Evolutionary conservation across 35 echinoderm and acorn worm species (phyloP).

Genomic region (Heliocidaris tuberculata): DNA sequence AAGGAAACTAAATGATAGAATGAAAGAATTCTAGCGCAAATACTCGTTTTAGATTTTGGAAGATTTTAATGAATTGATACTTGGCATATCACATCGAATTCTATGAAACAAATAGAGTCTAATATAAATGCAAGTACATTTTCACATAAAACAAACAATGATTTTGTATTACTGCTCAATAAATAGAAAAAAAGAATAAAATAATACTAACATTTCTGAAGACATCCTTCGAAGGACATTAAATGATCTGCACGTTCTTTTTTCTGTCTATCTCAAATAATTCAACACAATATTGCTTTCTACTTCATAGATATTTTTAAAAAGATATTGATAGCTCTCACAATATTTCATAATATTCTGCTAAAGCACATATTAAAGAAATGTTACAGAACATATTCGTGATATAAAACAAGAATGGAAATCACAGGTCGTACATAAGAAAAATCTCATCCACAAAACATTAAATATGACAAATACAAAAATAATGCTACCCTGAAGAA

Average conservation of each 20-base stretch:
- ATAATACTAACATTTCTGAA: not conserved
- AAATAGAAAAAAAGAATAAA: not conserved
- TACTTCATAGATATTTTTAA: not conserved
- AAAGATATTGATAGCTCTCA: not conserved
- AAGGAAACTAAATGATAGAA: not conserved
- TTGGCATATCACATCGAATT: not conserved
- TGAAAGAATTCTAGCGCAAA: not conserved
- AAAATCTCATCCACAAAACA: not conserved
- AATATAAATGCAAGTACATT: not conserved
- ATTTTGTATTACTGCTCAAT: not conserved
- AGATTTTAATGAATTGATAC: not conserved
- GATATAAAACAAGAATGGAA: not conserved
- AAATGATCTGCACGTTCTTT: not conserved
- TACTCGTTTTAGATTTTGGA: not conserved
- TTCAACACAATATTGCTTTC: not conserved
- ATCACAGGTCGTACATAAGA: not conserved
- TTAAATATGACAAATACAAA: constrained; percentile 11
- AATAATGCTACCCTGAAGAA: not conserved
- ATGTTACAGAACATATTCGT: not conserved
- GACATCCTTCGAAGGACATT: not conserved
- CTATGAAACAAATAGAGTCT: not conserved
- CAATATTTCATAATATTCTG: constrained; percentile 16
- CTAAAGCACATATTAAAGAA: not conserved
- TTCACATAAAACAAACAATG: not conserved
- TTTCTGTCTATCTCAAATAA: not conserved